A percentile compares a stretch with the other conserved stretches of the same genome.
Conservation (phyloP, 92 coral and sea anemone species). For the Meandrina meandrites region DNA sequence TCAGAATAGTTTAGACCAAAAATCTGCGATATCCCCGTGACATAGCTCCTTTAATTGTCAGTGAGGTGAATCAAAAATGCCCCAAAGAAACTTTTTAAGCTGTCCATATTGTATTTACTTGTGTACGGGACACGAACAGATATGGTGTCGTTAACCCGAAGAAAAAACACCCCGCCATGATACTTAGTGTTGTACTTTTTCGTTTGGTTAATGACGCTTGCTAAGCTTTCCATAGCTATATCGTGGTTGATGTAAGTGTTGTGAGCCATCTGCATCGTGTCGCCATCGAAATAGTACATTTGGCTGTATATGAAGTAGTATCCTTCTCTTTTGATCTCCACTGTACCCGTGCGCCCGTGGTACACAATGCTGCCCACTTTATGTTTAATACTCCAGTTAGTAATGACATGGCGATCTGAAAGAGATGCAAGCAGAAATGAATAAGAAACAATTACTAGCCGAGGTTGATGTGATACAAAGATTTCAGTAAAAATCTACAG, state of each 20-base stretch:
- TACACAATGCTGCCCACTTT: slow-evolving; percentile 69
- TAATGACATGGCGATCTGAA: slow-evolving; percentile 12
- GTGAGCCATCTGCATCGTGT: slow-evolving; percentile 51
- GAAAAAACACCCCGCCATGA: slow-evolving; percentile 68
- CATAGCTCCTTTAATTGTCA: background rate
- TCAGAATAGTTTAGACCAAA: too few relatives aligned
- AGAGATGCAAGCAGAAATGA: background rate
- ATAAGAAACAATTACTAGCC: background rate
- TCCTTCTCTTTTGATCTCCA: slow-evolving; percentile 52
- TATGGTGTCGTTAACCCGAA: slow-evolving; percentile 58
- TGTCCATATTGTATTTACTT: slow-evolving; percentile 42
- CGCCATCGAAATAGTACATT: slow-evolving; percentile 69
- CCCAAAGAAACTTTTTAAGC: slow-evolving; percentile 70
- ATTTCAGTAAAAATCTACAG: background rate
- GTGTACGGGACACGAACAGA: slow-evolving; percentile 63
- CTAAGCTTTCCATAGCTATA: slow-evolving; percentile 51
- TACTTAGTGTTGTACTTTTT: slow-evolving; percentile 69
- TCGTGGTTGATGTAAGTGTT: slow-evolving; percentile 50
- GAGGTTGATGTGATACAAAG: background rate
- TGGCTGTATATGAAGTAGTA: slow-evolving; percentile 78
- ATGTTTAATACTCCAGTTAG: slow-evolving; percentile 45
- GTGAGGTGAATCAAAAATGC: slow-evolving; percentile 63
- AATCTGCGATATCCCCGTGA: too few relatives aligned
- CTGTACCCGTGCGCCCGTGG: slow-evolving; percentile 47
- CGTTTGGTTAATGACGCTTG: slow-evolving; percentile 40